Evolutionary conservation across 2,888 invertebrate species (phyloP), one percentile per base, ranked within the genome.

Genomic region (Eupithecia subfuscata): DNA sequence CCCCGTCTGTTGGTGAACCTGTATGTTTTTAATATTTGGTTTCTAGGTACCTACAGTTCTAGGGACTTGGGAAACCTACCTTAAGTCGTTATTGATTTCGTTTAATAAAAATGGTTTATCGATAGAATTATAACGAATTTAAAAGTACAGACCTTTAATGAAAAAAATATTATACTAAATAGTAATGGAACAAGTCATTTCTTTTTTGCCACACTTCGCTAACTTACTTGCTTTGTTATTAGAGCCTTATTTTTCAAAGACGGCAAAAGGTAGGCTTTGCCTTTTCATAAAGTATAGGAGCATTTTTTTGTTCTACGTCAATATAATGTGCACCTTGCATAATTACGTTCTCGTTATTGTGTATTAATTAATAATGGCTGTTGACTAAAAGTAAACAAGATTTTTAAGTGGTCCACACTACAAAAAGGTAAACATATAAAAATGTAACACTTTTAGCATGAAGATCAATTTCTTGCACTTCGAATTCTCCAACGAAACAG

Each of bases 1-100:
- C 82, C 81, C 77, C 81, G 79, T 82, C 79, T 80, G 65, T 77
- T 70, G 74, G 78, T 82, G 79, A 63, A 74, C 77, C 72, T 76
- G 75, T 75, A 70, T 71, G 70, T 45, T 73, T n/a, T 71, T 71
- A 69, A 75, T 79, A 75, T 76, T 73, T 76, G 60, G 22, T 60
- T 60, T 60, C 9, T 25, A 25, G 60, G 60, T 56, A 60, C 25
- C 25, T 14, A 60, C 25, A 60, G 11, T 25, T 60, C 0, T 52
- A 56, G 9, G 56, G 56, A 56, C 75, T 30, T 34, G 64, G 73
- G 76, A 70, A 52, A 52, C 22, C 22, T 22, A 52, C 56, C 9
- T 56, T 11, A 11, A 22, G 1, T n/a, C n/a, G n/a, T n/a, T 52
- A 18, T 52, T 48, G 18, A 18, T 7, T n/a, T 48, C 48, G 48